Percentiles rank a stretch among this genome's conserved stretches.
These are phyloP conservation scores for Gallinago stenura DNA, from an alignment of 2,797 vertebrate species.

Conservation along the genomic window DNA sequence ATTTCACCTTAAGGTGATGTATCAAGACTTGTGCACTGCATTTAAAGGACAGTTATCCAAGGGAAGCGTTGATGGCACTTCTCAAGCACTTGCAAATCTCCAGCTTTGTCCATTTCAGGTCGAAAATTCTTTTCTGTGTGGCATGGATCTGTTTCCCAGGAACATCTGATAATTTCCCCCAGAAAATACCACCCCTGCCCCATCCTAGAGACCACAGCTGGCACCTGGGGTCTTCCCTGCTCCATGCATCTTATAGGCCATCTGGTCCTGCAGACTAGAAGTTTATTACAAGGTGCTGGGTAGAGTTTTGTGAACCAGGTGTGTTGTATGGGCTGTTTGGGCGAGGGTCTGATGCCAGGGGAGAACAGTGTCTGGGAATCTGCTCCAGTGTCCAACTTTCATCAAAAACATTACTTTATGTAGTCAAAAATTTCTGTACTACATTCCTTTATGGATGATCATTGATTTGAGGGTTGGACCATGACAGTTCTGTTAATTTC, in stretches of 20 bases:
- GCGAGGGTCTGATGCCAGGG: neutral
- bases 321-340: neutral
- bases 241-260: fast-evolving
- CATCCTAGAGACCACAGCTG: neutral
- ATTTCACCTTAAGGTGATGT: neutral
- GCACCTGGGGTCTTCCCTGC: neutral
- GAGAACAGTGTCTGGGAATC: neutral
- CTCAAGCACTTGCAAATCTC: neutral
- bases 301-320: neutral
- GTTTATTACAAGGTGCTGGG: neutral
- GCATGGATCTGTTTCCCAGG: neutral
- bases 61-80: neutral
- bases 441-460: neutral
- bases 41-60: neutral
- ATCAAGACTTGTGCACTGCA: neutral
- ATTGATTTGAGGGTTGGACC: neutral
- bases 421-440: neutral
- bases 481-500: neutral
- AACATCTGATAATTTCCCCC: neutral
- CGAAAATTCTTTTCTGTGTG: neutral
- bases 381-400: neutral
- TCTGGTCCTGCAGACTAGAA: neutral
- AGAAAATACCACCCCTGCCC: neutral
- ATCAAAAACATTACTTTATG: neutral
- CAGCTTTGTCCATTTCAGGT: neutral